Evolutionary conservation across 2,797 vertebrate genomes (phyloP), one percentile per base, ranked within the genome.

Genomic region (Cossypha dichroa): DNA sequence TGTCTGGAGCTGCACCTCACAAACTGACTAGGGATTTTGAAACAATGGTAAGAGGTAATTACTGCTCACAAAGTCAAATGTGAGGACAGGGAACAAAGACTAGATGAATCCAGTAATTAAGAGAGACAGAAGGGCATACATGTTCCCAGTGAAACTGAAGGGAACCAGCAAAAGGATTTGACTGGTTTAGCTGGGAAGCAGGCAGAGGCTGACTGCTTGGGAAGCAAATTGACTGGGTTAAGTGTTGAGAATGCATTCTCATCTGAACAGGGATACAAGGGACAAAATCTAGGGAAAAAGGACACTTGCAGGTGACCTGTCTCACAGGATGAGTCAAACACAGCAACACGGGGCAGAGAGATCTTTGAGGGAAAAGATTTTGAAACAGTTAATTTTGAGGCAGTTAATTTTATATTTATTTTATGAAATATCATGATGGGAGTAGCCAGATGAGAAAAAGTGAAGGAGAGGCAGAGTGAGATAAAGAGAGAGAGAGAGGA

Each of bases 1-100:
- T 86, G 94, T 88, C 91, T 92, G 85, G 79, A 96, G 78, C 76
- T 93, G 94, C 77, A 89, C 76, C 74, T 96, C 68, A 51, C 63
- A 74, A 93, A 94, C 52, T 33, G 58, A 72, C n/a, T n/a, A 36
- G 68, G 66, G 90, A 79, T 96, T 96, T 91, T 92, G 56, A 75
- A 92, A 89, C 54, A 92, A 91, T 92, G 49, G 60, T 54, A 63
- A 86, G 92, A 91, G 59, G 64, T 88, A 94, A 96, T 90, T 94
- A 49, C 83, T 92, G 43, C 31, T 83, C 62, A 45, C 40, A 66
- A 75, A 86, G 79, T 56, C 59, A 16, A 80, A 29, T 33, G 19
- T 43, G 67, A 96, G 85, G 52, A 76, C 60, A 88, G 34, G 59
- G 79, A 93, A 91, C 33, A 92, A 93, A 90, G 91, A 55, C 89